These are phyloP conservation scores for Engraulis encrasicolus DNA, from an alignment of 2,113 vertebrate species.

Conservation along the genomic window DNA sequence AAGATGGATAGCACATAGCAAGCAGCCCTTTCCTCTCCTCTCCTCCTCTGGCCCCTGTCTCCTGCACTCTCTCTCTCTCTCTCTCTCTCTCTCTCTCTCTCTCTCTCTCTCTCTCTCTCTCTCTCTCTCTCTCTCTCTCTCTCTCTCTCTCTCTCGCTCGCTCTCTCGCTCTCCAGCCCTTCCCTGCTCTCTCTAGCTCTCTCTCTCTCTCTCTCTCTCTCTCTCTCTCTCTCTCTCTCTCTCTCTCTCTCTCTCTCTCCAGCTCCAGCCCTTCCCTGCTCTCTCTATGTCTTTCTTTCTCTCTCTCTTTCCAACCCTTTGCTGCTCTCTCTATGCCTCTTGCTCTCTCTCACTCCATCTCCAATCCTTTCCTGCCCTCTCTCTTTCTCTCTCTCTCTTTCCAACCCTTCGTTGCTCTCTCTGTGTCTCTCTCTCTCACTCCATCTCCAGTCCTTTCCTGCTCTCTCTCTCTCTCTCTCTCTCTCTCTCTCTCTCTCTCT, in stretches of 20 bases:
- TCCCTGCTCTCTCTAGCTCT: no score
- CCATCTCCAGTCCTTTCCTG: neutral
- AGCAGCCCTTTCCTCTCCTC: neutral
- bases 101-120: no score
- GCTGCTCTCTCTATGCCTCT: neutral
- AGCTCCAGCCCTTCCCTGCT: neutral
- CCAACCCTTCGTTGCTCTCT: no score
- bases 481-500: neutral
- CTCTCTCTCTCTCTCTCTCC: no score
- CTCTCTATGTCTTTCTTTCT: neutral
- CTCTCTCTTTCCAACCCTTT: neutral
- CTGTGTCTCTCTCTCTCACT: no score
- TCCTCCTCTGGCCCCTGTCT: neutral
- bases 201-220: neutral
- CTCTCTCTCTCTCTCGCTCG: neutral
- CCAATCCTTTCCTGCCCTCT: neutral
- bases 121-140: no score
- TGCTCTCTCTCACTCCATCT: neutral
- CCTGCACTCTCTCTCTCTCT: neutral
- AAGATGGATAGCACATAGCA: neutral
- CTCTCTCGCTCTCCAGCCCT: no score
- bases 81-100: neutral
- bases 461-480: neutral
- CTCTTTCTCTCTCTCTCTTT: neutral
- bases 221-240: neutral